Evolutionary conservation across 2,888 invertebrate species (phyloP), one percentile per base, ranked within the genome.

Genomic region (Neoaliturus tenellus): DNA sequence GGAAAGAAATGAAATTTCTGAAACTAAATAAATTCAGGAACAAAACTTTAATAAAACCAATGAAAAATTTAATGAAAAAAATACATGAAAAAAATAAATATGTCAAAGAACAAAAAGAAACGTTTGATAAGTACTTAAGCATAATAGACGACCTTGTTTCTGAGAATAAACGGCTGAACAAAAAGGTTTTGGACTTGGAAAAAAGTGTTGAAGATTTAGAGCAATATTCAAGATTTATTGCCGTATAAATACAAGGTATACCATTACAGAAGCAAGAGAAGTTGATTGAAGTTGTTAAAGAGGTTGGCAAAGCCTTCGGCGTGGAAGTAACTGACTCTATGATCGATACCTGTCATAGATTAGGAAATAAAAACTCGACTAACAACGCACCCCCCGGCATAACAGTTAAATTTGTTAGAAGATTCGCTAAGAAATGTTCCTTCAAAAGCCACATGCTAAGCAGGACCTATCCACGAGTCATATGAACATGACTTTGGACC

Each of bases 291-390:
- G 6, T 55, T 5, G 55, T 55, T 5, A 55, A 55, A 17, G 23
- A 17, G 8, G 55, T 55, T 8, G 55, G 55, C 6, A 55, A 5
- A 10, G 55, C 20, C 17, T 17, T 55, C 6, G 17, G n/a, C 55
- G n/a, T 55, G 55, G 17, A 55, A 8, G n/a, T 55, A 5, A 55
- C 55, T 6, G 55, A 55, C n/a, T 10, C 55, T 6, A 71, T 28
- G 73, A 71, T 71, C 8, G 73, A 71, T 33, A 35, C 73, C 33
- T 71, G 73, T 12, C 33, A 71, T 35, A 31, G 73, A 6, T 35
- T 71, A 14, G 73, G 73, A 33, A 71, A 33, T 33, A 28, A 35
- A 25, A 3, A 8, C 23, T 8, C 10, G n/a, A 6, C 55, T 10
- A 23, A 55, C 55, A 55, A n/a, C 55, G 6, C 6, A 23, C 55